These are phyloP conservation scores for Euzophera pinguis DNA, from an alignment of 2,888 invertebrate species.

Conservation along the genomic window DNA sequence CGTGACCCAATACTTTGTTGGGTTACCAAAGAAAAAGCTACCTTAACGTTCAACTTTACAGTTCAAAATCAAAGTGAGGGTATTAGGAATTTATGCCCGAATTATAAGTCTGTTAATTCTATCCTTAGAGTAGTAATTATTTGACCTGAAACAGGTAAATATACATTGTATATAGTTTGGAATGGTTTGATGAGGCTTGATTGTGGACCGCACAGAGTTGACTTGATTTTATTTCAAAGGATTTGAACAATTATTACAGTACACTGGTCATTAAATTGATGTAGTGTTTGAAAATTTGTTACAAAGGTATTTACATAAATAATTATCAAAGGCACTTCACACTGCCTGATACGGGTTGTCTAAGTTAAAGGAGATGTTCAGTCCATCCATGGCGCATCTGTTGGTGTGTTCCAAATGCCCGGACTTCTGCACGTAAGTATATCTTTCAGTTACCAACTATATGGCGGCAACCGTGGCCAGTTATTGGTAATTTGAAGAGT, in stretches of 20 bases:
- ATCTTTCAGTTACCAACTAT: no score
- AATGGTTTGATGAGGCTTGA: neutral
- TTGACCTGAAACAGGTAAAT: conserved; percentile 5
- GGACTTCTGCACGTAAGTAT: no score
- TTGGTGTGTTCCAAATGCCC: no score
- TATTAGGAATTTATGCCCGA: neutral
- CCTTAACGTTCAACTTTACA: neutral
- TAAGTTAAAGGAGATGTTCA: no score
- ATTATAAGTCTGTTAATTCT: conserved; percentile 10
- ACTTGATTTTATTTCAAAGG: neutral
- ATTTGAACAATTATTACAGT: neutral
- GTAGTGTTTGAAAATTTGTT: no score
- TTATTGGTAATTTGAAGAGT: no score
- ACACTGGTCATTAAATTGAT: no score
- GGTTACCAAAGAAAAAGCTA: neutral
- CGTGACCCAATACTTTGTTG: conserved; percentile 27
- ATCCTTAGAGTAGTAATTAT: conserved; percentile 2
- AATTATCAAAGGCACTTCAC: no score
- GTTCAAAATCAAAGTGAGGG: neutral
- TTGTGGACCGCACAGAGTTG: neutral
- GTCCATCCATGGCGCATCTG: no score
- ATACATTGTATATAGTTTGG: neutral
- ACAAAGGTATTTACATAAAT: no score
- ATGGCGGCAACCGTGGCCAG: no score
- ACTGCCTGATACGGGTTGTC: no score